Conservation (phyloP, 2,113 vertebrate species). For the Anoura caudifer region DNA sequence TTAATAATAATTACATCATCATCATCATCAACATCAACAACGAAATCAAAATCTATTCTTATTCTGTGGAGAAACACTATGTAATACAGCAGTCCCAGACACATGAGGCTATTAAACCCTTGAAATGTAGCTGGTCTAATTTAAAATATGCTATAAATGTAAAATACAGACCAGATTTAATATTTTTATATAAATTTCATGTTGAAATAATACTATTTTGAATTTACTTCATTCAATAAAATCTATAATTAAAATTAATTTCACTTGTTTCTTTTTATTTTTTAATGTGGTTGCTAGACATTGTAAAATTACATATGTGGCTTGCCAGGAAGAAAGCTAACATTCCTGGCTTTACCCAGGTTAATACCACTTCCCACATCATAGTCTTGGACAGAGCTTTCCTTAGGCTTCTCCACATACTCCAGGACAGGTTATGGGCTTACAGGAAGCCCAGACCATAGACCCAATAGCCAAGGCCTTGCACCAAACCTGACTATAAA, state of each 20-base stretch:
- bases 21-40: background rate
- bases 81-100: background rate
- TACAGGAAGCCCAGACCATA: background rate
- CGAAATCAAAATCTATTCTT: background rate
- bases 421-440: background rate
- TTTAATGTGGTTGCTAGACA: conserved; percentile 1
- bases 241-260: conserved; percentile 12
- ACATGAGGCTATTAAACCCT: background rate
- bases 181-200: background rate
- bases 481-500: conserved; percentile 25
- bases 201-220: background rate
- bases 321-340: background rate
- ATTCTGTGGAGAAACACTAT: background rate
- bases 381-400: background rate
- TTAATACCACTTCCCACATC: background rate
- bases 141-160: background rate
- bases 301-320: background rate
- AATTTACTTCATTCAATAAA: background rate
- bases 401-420: background rate
- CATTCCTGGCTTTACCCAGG: background rate
- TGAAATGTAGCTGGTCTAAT: background rate
- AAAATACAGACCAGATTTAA: background rate
- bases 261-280: background rate
- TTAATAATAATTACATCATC: background rate
- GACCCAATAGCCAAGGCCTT: background rate